Evolutionary conservation across 2,113 vertebrate species (phyloP).

Genomic region (Felis catus): DNA sequence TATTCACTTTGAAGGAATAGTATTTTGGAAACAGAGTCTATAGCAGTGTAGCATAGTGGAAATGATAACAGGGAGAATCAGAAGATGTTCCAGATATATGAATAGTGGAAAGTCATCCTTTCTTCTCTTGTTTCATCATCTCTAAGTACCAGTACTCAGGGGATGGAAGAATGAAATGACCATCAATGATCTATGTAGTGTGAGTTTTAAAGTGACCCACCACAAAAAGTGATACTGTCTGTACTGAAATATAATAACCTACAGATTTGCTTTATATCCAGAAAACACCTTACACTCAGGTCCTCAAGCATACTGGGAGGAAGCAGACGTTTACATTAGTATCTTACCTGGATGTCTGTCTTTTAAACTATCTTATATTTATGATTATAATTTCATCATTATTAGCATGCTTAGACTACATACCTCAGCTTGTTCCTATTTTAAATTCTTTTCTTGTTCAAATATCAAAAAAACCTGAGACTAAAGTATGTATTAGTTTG

Average conservation of each 20-base stretch:
- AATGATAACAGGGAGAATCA: background rate
- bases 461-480: background rate
- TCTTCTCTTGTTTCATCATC: background rate
- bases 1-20: background rate
- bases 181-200: background rate
- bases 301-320: background rate
- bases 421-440: background rate
- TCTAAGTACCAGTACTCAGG: background rate
- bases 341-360: background rate
- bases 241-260: background rate
- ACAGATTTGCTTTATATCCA: background rate
- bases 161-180: background rate
- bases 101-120: background rate
- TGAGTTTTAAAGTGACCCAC: background rate
- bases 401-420: background rate
- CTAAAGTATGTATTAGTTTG: background rate
- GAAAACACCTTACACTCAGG: background rate
- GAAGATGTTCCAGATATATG: background rate
- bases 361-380: background rate
- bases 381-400: background rate
- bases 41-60: background rate
- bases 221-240: background rate
- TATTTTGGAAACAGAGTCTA: background rate
- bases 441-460: background rate
- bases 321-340: background rate